Conservation (phyloP, 2,113 vertebrate genomes). For the Thinocorus orbignyianus region DNA sequence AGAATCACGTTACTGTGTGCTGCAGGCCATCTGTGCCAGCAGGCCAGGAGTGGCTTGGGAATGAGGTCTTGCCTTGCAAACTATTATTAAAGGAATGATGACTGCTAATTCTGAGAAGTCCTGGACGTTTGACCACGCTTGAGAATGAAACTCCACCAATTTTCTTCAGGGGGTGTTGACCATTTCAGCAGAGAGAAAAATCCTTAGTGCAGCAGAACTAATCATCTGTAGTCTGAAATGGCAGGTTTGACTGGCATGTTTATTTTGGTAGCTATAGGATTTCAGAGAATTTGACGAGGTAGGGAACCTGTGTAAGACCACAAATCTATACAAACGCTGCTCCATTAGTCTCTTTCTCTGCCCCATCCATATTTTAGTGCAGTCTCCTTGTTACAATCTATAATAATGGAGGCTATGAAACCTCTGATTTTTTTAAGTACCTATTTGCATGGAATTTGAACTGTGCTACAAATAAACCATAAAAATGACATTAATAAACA, state of each 20-base stretch:
- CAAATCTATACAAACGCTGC: background rate
- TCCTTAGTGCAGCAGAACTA: slow-evolving; percentile 1
- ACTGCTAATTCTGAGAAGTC: background rate
- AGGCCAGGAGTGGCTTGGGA: slow-evolving; percentile 43
- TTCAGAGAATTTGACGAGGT: background rate
- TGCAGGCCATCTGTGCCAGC: background rate
- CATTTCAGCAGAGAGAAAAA: background rate
- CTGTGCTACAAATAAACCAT: slow-evolving; percentile 54
- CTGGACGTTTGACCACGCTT: background rate
- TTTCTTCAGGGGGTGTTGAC: background rate
- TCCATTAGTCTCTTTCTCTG: background rate
- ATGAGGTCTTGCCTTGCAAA: background rate
- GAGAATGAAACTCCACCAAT: background rate
- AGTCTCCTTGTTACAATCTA: background rate
- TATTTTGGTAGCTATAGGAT: background rate
- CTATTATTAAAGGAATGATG: slow-evolving; percentile 40
- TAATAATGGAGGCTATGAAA: background rate
- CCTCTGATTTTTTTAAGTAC: background rate
- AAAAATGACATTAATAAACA: slow-evolving; percentile 67
- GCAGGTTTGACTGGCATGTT: slow-evolving; percentile 4
- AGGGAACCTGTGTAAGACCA: background rate
- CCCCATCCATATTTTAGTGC: background rate
- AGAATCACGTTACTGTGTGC: background rate
- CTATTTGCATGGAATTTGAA: slow-evolving; percentile 42
- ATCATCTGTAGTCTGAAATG: background rate